Percentiles rank a stretch among this genome's conserved stretches.
Evolutionary conservation across 2,888 invertebrate genomes (phyloP).

Genomic region (Resseliella maxima): DNA sequence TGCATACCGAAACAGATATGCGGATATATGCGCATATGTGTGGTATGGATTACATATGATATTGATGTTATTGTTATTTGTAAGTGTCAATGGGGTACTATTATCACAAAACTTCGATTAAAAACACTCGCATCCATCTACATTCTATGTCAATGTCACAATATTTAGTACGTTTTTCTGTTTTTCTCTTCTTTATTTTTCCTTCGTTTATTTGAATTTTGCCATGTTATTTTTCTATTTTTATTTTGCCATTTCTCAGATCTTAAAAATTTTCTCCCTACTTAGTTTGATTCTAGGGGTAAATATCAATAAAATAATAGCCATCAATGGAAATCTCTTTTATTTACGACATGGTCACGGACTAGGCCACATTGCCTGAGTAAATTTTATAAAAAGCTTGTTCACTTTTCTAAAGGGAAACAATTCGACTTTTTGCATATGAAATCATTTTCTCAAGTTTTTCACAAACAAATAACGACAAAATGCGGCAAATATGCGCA

Average conservation of each 20-base stretch:
- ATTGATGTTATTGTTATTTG: neutral
- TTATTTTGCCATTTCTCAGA: neutral
- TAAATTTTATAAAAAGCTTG: no score
- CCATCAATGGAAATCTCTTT: no score
- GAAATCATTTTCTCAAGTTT: no score
- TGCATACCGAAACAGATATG: neutral
- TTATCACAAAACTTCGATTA: conserved; percentile 1
- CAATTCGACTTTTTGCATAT: no score
- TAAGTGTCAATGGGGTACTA: neutral
- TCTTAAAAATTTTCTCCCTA: neutral
- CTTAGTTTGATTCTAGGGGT: neutral
- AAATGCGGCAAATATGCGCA: no score
- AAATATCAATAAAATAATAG: no score
- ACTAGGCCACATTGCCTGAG: no score
- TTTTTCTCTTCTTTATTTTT: neutral
- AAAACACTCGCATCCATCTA: conserved; percentile 16
- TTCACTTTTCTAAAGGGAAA: no score
- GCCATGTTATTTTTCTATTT: neutral
- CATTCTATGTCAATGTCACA: conserved; percentile 21
- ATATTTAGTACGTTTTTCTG: neutral
- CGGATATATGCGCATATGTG: neutral
- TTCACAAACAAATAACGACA: no score
- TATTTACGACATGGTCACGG: no score
- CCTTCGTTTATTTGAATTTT: neutral
- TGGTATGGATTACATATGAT: neutral